Evolutionary conservation across 2,797 vertebrate species (phyloP).

Genomic region (Stomatorhinus walkeri): DNA sequence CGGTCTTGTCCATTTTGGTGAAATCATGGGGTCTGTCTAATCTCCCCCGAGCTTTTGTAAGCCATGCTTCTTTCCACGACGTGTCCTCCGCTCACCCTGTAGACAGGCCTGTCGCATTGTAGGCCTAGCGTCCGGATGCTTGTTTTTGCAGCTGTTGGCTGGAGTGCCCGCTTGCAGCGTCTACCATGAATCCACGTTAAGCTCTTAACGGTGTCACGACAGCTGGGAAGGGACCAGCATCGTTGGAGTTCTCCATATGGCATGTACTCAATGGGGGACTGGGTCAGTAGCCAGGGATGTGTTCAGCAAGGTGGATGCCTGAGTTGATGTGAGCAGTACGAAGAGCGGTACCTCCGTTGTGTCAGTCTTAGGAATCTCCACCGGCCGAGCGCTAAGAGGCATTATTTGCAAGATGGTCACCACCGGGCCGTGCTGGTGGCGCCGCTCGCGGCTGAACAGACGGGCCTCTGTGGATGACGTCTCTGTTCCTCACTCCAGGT

Average conservation of each 20-base stretch:
- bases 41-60: neutral
- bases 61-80: neutral
- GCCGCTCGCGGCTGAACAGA: neutral
- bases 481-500: neutral
- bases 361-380: neutral
- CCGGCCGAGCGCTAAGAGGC: neutral
- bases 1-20: neutral
- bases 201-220: neutral
- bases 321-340: neutral
- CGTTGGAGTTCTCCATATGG: neutral
- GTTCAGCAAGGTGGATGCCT: constrained; percentile 1
- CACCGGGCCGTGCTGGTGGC: neutral
- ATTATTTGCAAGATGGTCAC: neutral
- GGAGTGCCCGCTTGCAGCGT: neutral
- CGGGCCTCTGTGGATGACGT: neutral
- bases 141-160: neutral
- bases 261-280: neutral
- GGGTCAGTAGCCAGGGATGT: neutral
- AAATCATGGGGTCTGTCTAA: neutral
- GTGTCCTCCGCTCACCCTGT: neutral
- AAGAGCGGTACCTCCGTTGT: neutral
- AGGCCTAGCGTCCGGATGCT: neutral
- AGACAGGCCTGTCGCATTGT: neutral
- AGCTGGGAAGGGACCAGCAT: neutral
- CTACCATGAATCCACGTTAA: neutral